Base-by-base conservation (phyloP, 1,140 invertebrate genomes). In the Glossosoma conforme region DNA sequence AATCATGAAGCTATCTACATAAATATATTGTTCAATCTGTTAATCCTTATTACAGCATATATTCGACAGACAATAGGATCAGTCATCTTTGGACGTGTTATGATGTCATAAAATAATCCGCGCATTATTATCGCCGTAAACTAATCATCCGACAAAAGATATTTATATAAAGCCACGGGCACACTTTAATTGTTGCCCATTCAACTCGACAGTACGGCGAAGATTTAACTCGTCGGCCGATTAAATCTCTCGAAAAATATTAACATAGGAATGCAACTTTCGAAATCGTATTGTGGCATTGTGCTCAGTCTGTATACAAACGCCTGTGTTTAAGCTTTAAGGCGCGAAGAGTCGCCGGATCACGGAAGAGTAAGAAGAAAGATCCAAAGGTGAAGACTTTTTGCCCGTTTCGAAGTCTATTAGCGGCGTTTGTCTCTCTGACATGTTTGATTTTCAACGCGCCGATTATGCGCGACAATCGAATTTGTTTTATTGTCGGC, bases 401-500 rank as follows among this genome's bases (percentile, higher is more conserved):
- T 11, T 14, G 32, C 24, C 28, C 28, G 22, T 47, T 40, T 38
- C 35, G 13, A 2, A n/a, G 14, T 10, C 44, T 30, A 45, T 45
- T 45, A 45, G 30, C 11, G 24, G 32, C 15, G 24, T 18, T 48
- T n/a, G 10, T 21, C n/a, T n/a, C 19, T 6, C 6, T 38, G 45
- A 48, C 37, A 22, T 38, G 37, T 48, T 22, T 37, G 45, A 44
- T 42, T 33, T 41, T 50, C 40, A 32, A 21, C 24, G 18, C 28
- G 32, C 18, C 17, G 2, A 40, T 47, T 47, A 32, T 33, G 38
- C 9, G 18, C n/a, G 19, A 49, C 37, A 49, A 49, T 49, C 37
- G 18, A 49, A 41, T 49, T 30, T 41, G 38, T 49, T 49, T 46
- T 42, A 32, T 33, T 37, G 21, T 49, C 36, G 3, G 3, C 19